phyloP scores from a whole-genome alignment of 2,113 vertebrate genomes.

The Plecotus auritus region DNA sequence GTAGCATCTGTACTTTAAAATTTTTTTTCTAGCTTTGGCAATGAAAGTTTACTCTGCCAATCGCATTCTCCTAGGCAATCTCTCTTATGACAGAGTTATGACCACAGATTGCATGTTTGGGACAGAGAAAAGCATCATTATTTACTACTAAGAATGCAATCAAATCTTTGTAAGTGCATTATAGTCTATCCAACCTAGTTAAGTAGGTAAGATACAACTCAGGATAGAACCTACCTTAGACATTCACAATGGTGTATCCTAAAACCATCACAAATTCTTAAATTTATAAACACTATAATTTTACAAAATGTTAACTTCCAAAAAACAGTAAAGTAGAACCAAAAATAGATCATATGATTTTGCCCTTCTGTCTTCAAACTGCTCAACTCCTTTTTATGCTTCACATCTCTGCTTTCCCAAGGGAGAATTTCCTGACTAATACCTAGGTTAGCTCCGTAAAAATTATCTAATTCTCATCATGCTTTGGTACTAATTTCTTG shows the following conservation, averaged over 20 bases:
- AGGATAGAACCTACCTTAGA: not conserved
- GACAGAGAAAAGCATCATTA: not conserved
- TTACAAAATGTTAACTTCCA: not conserved
- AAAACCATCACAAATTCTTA: not conserved
- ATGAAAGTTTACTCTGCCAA: not conserved
- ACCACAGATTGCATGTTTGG: not conserved
- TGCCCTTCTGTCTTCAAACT: not conserved
- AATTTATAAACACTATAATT: not conserved
- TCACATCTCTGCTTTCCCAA: not conserved
- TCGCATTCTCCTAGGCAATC: not conserved
- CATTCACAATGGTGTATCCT: not conserved
- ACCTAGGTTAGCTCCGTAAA: not conserved
- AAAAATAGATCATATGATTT: not conserved
- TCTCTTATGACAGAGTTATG: conserved; percentile 31
- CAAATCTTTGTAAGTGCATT: not conserved
- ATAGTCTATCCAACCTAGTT: not conserved
- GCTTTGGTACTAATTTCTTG: not conserved
- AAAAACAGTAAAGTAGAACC: not conserved
- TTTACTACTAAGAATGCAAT: not conserved
- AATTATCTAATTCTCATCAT: not conserved
- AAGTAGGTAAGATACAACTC: not conserved
- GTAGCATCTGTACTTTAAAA: not conserved
- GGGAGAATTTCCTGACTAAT: not conserved
- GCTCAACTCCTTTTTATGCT: not conserved
- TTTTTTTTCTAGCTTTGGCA: not conserved